Evolutionary conservation across 2,888 invertebrate species (phyloP).

Genomic region (Agriopis marginaria): DNA sequence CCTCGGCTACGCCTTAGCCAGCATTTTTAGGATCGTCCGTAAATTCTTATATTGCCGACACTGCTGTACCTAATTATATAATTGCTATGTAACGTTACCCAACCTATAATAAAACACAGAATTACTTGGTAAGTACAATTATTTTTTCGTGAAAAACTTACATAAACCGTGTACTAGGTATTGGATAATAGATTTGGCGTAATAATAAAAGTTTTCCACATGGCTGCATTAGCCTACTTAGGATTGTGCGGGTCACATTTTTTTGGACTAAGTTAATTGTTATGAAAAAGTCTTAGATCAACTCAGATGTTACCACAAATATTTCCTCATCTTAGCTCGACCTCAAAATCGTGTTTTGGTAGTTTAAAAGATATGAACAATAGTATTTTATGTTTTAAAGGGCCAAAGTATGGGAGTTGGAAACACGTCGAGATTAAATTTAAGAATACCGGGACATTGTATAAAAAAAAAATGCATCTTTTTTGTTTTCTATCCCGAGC

Average conservation of each 20-base stretch:
- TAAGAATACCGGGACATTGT: no score
- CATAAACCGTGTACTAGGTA: constrained; percentile 18
- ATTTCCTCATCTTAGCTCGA: background rate
- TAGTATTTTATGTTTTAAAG: no score
- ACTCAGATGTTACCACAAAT: background rate
- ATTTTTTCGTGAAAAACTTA: constrained; percentile 5
- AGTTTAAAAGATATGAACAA: background rate
- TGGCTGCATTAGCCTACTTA: constrained; percentile 39
- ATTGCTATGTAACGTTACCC: no score
- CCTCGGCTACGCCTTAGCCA: background rate
- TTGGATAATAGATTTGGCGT: constrained; percentile 38
- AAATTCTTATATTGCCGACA: no score
- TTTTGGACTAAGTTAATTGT: background rate
- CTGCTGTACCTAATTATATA: background rate
- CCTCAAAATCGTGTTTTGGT: background rate
- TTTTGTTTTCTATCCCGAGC: no score
- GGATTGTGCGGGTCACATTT: background rate
- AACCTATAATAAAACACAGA: no score
- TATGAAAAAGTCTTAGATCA: background rate
- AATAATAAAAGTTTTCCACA: constrained; percentile 37
- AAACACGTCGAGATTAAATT: no score
- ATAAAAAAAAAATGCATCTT: no score
- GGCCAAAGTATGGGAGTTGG: no score
- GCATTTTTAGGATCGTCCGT: background rate
- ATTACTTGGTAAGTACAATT: no score